These are phyloP conservation scores for Sabatieria punctata DNA, from an alignment of 2,888 invertebrate species.

Conservation along the genomic window DNA sequence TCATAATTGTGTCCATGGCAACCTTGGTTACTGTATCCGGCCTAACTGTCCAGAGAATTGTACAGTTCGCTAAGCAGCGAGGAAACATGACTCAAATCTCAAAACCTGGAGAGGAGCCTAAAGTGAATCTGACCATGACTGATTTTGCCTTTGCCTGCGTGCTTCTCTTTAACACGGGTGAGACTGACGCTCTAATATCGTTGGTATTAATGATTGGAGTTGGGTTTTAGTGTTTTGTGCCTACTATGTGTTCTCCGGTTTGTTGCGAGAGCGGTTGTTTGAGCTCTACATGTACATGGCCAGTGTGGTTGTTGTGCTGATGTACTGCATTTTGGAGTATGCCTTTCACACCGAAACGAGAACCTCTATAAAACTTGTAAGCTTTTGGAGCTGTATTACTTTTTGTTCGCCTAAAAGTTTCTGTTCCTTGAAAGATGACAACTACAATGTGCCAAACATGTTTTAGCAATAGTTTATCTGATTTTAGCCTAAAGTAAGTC, in stretches of 20 bases:
- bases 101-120: too few relatives aligned
- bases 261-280: constrained; percentile 4
- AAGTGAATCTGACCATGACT: too few relatives aligned
- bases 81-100: neutral
- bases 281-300: constrained; percentile 2
- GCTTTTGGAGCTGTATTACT: neutral
- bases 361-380: neutral
- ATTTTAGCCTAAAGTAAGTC: too few relatives aligned
- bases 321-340: neutral
- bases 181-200: neutral
- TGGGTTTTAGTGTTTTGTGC: constrained; percentile 3
- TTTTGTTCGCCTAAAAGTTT: neutral
- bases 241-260: constrained; percentile 5
- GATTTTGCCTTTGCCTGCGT: constrained; percentile 4
- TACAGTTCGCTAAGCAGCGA: neutral
- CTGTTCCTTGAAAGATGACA: too few relatives aligned
- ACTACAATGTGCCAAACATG: too few relatives aligned
- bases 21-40: neutral
- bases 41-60: neutral
- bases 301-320: neutral
- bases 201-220: neutral
- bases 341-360: neutral
- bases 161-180: neutral
- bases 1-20: neutral
- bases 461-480: too few relatives aligned